phyloP scores from a whole-genome alignment of 2,113 vertebrate genomes.

The Holacanthus passer region DNA sequence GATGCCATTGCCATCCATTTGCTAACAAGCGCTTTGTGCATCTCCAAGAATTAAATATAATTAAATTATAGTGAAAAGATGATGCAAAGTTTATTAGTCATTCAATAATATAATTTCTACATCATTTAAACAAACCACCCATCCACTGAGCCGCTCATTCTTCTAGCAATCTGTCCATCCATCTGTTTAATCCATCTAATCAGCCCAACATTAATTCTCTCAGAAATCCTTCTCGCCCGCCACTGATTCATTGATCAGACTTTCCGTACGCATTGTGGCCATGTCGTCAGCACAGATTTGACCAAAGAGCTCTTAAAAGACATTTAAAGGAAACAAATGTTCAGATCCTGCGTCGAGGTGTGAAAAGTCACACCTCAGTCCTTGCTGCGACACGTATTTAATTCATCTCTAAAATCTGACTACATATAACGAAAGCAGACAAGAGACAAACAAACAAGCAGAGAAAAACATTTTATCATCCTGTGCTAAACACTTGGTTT shows the following conservation, averaged over 20 bases:
- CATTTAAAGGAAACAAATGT: conserved; percentile 53
- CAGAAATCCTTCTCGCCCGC: conserved; percentile 10
- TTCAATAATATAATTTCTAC: conserved; percentile 21
- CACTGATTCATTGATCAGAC: conserved; percentile 40
- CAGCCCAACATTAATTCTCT: conserved; percentile 30
- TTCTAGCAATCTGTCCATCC: conserved; percentile 76
- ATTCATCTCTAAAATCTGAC: background rate
- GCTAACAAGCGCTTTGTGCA: background rate
- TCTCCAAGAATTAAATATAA: background rate
- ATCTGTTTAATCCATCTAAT: conserved; percentile 75
- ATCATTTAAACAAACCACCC: conserved; percentile 49
- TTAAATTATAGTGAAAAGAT: conserved; percentile 4
- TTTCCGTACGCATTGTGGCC: conserved; percentile 18
- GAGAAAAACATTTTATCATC: background rate
- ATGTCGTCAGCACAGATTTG: conserved; percentile 60
- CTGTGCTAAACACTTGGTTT: background rate
- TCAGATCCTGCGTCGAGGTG: conserved; percentile 59
- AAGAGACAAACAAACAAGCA: background rate
- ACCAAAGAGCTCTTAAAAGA: background rate
- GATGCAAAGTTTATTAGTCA: conserved; percentile 12
- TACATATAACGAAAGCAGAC: background rate
- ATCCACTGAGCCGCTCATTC: conserved; percentile 64
- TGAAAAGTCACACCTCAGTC: conserved; percentile 61
- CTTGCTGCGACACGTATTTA: conserved; percentile 1
- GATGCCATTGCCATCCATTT: conserved; percentile 7